Conservation (phyloP, 1,140 invertebrate genomes). For the Tetraneura akinire region DNA sequence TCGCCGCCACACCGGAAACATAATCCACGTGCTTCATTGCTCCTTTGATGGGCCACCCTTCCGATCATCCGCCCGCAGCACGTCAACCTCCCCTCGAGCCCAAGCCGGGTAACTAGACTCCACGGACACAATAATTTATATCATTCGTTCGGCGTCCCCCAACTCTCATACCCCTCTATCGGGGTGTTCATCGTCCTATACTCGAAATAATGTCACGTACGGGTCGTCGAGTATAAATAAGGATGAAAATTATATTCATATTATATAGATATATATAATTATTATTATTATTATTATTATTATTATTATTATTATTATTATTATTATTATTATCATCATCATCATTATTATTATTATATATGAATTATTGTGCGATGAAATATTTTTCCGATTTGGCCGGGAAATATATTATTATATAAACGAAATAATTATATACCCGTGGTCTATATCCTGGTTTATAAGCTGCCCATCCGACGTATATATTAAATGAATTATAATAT, state of each 20-base stretch:
- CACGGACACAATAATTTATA: constrained; percentile 31
- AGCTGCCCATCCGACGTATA: too few relatives aligned
- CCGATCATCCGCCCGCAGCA: constrained; percentile 8
- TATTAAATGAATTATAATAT: too few relatives aligned
- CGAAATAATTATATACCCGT: too few relatives aligned
- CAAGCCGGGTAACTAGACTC: constrained; percentile 21
- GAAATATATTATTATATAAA: too few relatives aligned
- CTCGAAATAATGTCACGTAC: constrained; percentile 38
- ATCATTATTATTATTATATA: too few relatives aligned
- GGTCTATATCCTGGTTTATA: too few relatives aligned
- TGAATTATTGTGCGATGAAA: too few relatives aligned
- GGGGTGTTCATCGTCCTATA: background rate
- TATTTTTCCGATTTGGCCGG: too few relatives aligned
- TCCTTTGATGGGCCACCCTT: constrained; percentile 34
- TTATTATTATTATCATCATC: too few relatives aligned
- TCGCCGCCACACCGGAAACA: constrained; percentile 34
- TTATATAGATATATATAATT: too few relatives aligned
- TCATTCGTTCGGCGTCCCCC: background rate
- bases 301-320: too few relatives aligned
- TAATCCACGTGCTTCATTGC: constrained; percentile 37
- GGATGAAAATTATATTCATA: constrained; percentile 34
- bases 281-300: too few relatives aligned
- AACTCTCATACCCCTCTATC: background rate
- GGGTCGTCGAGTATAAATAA: constrained; percentile 19
- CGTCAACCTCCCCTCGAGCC: background rate